Conservation (phyloP, 2,888 invertebrate genomes). For the Aphidius colemani region DNA sequence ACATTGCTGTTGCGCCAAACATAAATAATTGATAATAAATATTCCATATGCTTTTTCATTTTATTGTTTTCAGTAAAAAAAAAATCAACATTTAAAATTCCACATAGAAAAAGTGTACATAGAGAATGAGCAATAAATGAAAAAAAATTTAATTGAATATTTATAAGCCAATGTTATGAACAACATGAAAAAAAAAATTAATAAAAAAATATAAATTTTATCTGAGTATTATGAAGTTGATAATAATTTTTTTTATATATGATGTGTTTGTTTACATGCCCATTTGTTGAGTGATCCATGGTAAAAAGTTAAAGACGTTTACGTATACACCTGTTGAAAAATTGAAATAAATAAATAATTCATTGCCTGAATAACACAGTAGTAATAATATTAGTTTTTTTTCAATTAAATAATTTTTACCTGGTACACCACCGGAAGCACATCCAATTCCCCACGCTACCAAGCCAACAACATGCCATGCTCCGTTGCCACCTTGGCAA, state of each 20-base stretch:
- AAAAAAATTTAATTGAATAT: constrained; percentile 32
- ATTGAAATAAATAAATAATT: too few species aligned
- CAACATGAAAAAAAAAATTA: constrained; percentile 31
- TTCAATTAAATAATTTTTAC: too few species aligned
- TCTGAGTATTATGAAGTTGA: constrained; percentile 13
- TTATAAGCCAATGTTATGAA: constrained; percentile 41
- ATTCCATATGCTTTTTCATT: constrained; percentile 7
- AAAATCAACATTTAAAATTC: constrained; percentile 17
- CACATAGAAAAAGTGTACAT: constrained; percentile 31
- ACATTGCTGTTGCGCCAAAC: too few species aligned
- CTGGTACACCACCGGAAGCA: constrained; percentile 72
- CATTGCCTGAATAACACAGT: too few species aligned
- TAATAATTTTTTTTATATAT: not conserved
- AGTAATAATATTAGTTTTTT: too few species aligned
- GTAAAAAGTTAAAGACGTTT: constrained; percentile 69
- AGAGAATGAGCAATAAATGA: constrained; percentile 26
- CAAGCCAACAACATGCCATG: constrained; percentile 69
- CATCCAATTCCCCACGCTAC: constrained; percentile 79
- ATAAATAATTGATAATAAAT: constrained; percentile 1
- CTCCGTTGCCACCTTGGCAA: constrained; percentile 64
- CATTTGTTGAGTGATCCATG: constrained; percentile 58
- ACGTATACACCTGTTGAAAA: constrained; percentile 67
- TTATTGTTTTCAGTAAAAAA: constrained; percentile 7
- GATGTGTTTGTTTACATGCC: not conserved
- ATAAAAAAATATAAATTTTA: constrained; percentile 40